These are phyloP conservation scores for Talpa occidentalis DNA, from an alignment of 2,113 vertebrate species.

Conservation along the genomic window DNA sequence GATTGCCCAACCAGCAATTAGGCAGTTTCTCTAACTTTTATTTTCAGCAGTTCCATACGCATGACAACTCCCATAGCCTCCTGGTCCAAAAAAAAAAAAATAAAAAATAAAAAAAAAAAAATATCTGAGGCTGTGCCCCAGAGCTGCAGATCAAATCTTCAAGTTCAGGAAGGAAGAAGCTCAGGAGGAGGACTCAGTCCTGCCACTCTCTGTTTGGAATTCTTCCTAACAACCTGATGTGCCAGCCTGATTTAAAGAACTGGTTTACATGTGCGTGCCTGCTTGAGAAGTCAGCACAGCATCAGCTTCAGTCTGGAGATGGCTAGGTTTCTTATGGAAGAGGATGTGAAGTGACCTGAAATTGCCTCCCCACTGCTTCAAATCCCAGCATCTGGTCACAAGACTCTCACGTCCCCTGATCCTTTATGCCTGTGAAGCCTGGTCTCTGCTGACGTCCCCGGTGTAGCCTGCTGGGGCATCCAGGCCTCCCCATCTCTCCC, in stretches of 20 bases:
- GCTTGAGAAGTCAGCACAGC: neutral
- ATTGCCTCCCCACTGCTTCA: neutral
- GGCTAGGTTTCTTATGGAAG: neutral
- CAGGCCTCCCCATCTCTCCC: neutral
- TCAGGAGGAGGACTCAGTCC: neutral
- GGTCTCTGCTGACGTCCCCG: neutral
- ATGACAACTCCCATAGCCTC: neutral
- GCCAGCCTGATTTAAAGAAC: neutral
- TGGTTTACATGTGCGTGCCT: neutral
- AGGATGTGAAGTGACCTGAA: slow-evolving; percentile 4
- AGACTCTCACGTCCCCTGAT: neutral
- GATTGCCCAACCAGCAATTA: slow-evolving; percentile 36
- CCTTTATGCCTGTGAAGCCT: neutral
- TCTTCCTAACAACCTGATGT: neutral
- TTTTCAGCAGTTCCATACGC: slow-evolving; percentile 37
- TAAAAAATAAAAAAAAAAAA: slow-evolving; percentile 29
- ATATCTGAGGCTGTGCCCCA: neutral
- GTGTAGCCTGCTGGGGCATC: neutral
- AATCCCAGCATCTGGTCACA: slow-evolving; percentile 14
- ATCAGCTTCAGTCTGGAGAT: neutral
- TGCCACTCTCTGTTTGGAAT: neutral
- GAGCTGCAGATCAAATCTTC: neutral
- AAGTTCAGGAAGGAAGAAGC: slow-evolving; percentile 10
- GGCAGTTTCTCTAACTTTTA: slow-evolving; percentile 56
- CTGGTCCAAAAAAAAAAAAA: neutral